phyloP scores from a whole-genome alignment of 2,797 vertebrate species.

The Sphenopsis melanotis region DNA sequence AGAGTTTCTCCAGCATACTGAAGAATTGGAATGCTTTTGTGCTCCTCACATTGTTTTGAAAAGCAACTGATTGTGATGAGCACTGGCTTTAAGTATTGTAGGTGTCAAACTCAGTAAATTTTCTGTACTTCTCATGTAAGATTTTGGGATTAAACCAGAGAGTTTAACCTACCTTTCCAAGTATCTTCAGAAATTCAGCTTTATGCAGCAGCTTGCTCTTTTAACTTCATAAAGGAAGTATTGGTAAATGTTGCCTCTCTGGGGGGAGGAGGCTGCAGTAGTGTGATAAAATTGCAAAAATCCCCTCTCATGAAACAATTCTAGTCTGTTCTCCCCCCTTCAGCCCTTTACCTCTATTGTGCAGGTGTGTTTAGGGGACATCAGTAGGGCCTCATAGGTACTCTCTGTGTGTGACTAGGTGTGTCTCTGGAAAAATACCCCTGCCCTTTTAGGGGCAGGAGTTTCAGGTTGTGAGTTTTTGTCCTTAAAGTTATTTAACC shows the following conservation, averaged over 20 bases:
- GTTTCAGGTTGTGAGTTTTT: not conserved
- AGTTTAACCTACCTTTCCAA: not conserved
- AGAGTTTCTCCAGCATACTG: not conserved
- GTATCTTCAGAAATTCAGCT: not conserved
- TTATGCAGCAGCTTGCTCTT: not conserved
- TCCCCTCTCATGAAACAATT: not conserved
- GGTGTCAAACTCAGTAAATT: not conserved
- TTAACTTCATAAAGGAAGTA: constrained; percentile 48
- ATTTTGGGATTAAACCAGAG: not conserved
- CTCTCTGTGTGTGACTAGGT: not conserved
- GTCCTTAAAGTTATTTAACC: not conserved
- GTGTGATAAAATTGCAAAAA: constrained; percentile 32
- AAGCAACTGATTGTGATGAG: not conserved
- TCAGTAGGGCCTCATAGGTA: not conserved
- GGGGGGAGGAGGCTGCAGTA: not conserved
- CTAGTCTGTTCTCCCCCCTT: not conserved
- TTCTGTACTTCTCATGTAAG: not conserved
- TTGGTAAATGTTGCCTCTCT: constrained; percentile 34
- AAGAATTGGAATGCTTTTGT: not conserved
- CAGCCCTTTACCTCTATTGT: not conserved
- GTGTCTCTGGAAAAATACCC: not conserved
- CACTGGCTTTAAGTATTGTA: not conserved
- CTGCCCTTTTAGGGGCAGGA: not conserved
- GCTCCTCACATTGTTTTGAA: not conserved
- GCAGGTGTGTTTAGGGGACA: not conserved